Conservation (phyloP, 1,140 invertebrate genomes). For the Octopus sinensis region DNA sequence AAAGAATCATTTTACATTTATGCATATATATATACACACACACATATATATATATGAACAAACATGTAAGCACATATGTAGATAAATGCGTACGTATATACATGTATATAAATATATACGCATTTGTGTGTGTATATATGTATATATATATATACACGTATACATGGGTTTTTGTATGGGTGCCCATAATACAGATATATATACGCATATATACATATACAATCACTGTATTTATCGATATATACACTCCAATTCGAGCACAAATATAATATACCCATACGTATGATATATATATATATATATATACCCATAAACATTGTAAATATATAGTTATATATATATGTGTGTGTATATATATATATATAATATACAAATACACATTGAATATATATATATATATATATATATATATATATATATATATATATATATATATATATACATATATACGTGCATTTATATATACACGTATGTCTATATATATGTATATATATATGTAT, state of each 20-base stretch:
- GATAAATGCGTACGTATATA: background rate
- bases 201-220: background rate
- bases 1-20: background rate
- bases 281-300: background rate
- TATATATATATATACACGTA: background rate
- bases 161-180: background rate
- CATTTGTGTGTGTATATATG: background rate
- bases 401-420: background rate
- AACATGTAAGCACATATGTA: background rate
- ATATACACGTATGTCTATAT: background rate
- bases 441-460: background rate
- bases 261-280: background rate
- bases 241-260: no score
- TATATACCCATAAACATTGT: background rate
- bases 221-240: no score
- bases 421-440: constrained; percentile 9
- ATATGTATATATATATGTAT: constrained; percentile 9
- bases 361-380: background rate
- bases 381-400: background rate
- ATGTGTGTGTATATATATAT: background rate
- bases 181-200: background rate
- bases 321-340: background rate
- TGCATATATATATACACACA: background rate
- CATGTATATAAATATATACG: background rate
- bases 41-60: background rate